Evolutionary conservation across 2,797 vertebrate genomes (phyloP).

Genomic region (Enteromius thamalakanensis): DNA sequence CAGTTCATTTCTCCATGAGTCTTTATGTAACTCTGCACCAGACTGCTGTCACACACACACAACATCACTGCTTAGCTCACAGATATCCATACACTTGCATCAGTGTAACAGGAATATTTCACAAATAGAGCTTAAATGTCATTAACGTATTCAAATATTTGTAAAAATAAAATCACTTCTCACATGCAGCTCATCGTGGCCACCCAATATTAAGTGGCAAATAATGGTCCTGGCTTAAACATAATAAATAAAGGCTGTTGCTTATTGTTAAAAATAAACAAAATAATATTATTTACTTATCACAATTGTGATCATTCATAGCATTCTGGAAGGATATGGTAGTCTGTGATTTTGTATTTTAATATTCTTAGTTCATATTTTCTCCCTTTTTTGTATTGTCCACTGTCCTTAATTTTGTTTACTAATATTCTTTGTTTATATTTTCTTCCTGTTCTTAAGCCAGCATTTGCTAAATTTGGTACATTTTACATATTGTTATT

Average conservation of each 20-base stretch:
- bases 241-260: not conserved
- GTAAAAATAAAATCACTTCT: not conserved
- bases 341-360: too few relatives aligned
- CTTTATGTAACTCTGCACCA: constrained; percentile 54
- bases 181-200: not conserved
- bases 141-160: not conserved
- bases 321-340: too few relatives aligned
- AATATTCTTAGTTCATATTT: too few relatives aligned
- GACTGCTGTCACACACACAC: constrained; percentile 40
- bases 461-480: too few relatives aligned
- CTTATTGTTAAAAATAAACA: not conserved
- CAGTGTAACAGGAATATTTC: not conserved
- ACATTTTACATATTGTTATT: too few relatives aligned
- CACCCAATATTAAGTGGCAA: not conserved
- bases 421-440: too few relatives aligned
- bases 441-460: too few relatives aligned
- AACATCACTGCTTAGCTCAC: not conserved
- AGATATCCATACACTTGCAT: not conserved
- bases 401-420: too few relatives aligned
- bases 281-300: not conserved
- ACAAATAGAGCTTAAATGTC: not conserved
- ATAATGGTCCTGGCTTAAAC: not conserved
- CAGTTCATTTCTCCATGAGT: constrained; percentile 24
- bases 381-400: too few relatives aligned
- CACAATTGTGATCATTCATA: too few relatives aligned